Conservation (phyloP, 2,113 vertebrate species). For the Stegastes partitus region DNA sequence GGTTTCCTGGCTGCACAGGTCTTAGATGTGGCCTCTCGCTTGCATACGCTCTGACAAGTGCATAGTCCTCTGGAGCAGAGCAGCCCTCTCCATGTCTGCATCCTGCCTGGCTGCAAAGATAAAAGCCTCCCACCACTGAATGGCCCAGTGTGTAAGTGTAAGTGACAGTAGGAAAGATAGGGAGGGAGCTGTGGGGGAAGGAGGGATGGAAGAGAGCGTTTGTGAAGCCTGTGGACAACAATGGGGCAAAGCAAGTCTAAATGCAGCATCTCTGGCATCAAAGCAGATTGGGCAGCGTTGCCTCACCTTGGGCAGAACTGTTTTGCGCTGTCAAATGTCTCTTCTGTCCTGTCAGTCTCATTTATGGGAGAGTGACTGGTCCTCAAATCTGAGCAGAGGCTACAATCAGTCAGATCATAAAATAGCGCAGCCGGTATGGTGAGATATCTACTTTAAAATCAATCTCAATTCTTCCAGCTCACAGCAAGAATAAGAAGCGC, state of each 20-base stretch:
- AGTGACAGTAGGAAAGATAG: slow-evolving; percentile 68
- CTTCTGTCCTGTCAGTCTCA: slow-evolving; percentile 37
- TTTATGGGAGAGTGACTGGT: slow-evolving; percentile 12
- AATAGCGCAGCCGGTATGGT: not conserved
- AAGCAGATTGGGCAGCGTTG: slow-evolving; percentile 14
- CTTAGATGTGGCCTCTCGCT: slow-evolving; percentile 63
- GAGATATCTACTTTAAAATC: not conserved
- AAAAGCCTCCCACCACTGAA: slow-evolving; percentile 70
- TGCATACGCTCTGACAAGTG: slow-evolving; percentile 52
- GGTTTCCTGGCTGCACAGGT: slow-evolving; percentile 42
- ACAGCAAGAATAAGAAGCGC: not conserved
- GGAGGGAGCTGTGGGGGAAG: slow-evolving; percentile 35
- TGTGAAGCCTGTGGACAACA: slow-evolving; percentile 56
- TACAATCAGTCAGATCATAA: slow-evolving; percentile 3
- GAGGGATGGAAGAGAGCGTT: slow-evolving; percentile 37
- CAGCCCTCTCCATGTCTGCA: slow-evolving; percentile 61
- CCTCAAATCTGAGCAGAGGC: slow-evolving; percentile 22
- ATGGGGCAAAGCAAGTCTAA: slow-evolving; percentile 51
- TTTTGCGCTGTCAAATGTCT: slow-evolving; percentile 42
- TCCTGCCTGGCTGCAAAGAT: slow-evolving; percentile 67
- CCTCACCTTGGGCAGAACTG: slow-evolving; percentile 10
- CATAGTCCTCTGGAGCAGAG: slow-evolving; percentile 49
- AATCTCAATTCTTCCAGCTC: not conserved
- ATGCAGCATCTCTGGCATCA: slow-evolving; percentile 30
- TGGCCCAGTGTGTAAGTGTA: slow-evolving; percentile 66